These are phyloP conservation scores for Marasmarcha lunaedactyla DNA, from an alignment of 2,888 invertebrate genomes.

Conservation along the genomic window DNA sequence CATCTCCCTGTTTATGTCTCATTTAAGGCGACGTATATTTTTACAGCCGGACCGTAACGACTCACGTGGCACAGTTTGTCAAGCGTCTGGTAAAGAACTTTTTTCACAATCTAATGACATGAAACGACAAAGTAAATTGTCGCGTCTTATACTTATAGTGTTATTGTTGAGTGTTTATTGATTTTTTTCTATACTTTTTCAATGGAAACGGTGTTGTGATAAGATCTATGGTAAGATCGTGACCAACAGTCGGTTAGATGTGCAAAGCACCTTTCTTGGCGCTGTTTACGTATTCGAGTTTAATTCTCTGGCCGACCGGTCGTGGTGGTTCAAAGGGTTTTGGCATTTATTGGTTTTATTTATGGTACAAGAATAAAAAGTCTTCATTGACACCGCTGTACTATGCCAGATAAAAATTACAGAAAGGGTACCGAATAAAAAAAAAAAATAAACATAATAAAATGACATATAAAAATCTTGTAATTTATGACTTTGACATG, in stretches of 20 bases:
- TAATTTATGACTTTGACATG: too few species aligned
- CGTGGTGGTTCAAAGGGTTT: too few species aligned
- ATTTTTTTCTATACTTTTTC: conserved; percentile 6
- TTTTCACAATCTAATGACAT: conserved; percentile 37
- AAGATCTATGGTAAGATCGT: conserved; percentile 1
- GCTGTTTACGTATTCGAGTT: not conserved
- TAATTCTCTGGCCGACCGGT: not conserved
- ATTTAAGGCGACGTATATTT: conserved; percentile 66
- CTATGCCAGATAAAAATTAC: too few species aligned
- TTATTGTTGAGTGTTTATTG: conserved; percentile 12
- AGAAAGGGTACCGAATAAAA: too few species aligned
- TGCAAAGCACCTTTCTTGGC: not conserved
- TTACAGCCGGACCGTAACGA: conserved; percentile 52
- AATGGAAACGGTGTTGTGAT: not conserved
- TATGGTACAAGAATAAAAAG: too few species aligned
- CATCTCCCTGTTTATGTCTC: conserved; percentile 66
- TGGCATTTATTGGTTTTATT: too few species aligned
- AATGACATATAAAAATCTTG: too few species aligned
- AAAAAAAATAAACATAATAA: too few species aligned
- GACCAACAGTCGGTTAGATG: not conserved
- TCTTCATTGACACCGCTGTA: too few species aligned
- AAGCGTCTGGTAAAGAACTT: conserved; percentile 36
- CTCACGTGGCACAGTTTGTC: conserved; percentile 52
- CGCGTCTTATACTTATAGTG: not conserved
- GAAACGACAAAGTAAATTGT: conserved; percentile 35